Percentiles rank a stretch among this genome's conserved stretches.
Evolutionary conservation across 2,113 vertebrate genomes (phyloP).

Genomic region (Craseonycteris thonglongyai): DNA sequence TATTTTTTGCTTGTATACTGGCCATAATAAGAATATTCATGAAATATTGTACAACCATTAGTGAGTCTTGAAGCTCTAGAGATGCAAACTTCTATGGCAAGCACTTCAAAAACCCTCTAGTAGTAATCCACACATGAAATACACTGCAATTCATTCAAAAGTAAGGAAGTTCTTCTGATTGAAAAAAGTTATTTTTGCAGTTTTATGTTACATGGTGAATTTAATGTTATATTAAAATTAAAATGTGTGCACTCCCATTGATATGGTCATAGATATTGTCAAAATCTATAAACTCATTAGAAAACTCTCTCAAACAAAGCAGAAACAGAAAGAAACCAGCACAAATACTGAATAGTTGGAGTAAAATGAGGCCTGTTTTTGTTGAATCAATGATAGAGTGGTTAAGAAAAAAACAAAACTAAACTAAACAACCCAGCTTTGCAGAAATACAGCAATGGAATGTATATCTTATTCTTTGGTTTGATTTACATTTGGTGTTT

Average conservation of each 20-base stretch:
- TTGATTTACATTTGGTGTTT: slow-evolving; percentile 2
- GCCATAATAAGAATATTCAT: background rate
- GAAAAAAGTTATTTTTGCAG: background rate
- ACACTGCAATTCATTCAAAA: background rate
- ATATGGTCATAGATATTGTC: background rate
- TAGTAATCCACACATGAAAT: background rate
- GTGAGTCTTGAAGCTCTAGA: background rate
- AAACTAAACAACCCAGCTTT: background rate
- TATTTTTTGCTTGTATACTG: background rate
- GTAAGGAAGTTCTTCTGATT: background rate
- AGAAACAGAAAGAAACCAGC: slow-evolving; percentile 7
- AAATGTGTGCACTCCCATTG: background rate
- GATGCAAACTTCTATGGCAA: background rate
- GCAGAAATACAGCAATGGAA: background rate
- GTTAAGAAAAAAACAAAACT: background rate
- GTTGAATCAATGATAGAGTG: background rate
- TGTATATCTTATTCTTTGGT: background rate
- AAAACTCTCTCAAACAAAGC: background rate
- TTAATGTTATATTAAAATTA: slow-evolving; percentile 27
- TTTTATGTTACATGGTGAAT: slow-evolving; percentile 31
- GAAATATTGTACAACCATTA: background rate
- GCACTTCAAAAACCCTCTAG: background rate
- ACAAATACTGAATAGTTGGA: background rate
- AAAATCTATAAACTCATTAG: background rate
- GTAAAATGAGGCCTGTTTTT: background rate